Evolutionary conservation across 2,113 vertebrate species (phyloP).

Genomic region (Sus scrofa): DNA sequence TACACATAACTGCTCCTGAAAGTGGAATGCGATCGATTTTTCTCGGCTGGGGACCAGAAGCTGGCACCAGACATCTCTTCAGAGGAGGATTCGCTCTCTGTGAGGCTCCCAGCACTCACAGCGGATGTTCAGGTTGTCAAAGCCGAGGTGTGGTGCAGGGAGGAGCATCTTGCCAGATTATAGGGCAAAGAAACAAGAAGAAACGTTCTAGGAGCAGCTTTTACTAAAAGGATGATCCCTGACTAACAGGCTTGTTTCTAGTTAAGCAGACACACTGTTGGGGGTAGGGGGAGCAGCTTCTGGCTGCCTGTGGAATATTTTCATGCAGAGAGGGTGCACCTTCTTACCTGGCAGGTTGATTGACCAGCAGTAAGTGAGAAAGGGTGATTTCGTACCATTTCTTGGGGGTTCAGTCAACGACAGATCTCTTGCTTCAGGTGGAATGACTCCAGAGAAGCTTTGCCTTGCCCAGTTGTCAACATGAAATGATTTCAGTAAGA

Average conservation of each 20-base stretch:
- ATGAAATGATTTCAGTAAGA: neutral
- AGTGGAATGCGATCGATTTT: conserved; percentile 45
- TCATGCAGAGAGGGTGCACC: neutral
- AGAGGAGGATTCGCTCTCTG: neutral
- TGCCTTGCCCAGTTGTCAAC: conserved; percentile 23
- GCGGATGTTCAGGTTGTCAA: neutral
- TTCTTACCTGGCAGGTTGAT: conserved; percentile 27
- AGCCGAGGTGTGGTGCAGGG: accelerated
- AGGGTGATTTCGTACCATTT: conserved; percentile 7
- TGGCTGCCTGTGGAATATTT: conserved; percentile 6
- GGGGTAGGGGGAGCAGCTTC: neutral
- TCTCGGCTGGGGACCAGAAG: neutral
- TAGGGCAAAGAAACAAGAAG: conserved; percentile 36
- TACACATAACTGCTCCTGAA: conserved; percentile 31
- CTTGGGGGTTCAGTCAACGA: conserved; percentile 36
- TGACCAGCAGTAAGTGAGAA: conserved; percentile 39
- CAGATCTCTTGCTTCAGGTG: conserved; percentile 40
- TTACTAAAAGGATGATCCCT: conserved; percentile 9
- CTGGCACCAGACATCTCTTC: neutral
- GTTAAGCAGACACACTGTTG: neutral
- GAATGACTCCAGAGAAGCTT: conserved; percentile 40
- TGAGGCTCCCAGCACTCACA: neutral
- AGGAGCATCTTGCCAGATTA: neutral
- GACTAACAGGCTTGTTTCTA: conserved; percentile 41
- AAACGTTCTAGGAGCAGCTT: conserved; percentile 24